A percentile compares a stretch with the other conserved stretches of the same genome.
phyloP scores from a whole-genome alignment of 2,888 invertebrate genomes.

The Tanaodytes sp. region DNA sequence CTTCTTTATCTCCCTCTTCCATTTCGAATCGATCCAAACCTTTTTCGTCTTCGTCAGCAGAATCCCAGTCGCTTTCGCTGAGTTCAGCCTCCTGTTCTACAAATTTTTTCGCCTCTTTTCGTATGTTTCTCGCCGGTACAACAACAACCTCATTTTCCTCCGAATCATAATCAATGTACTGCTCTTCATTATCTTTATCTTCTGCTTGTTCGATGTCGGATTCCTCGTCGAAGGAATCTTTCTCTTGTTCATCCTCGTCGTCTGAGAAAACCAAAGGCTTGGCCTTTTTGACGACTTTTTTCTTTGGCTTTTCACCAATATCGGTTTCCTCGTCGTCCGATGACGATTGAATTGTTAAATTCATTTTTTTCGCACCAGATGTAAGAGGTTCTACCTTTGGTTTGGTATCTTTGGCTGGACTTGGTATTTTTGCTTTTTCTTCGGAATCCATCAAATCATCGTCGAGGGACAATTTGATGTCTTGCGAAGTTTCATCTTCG shows the following conservation, averaged over 20 bases:
- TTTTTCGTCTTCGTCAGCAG: slow-evolving; percentile 90
- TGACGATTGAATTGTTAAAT: slow-evolving; percentile 59
- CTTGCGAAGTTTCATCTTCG: slow-evolving; percentile 66
- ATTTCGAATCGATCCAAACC: slow-evolving; percentile 85
- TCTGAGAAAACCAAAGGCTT: slow-evolving; percentile 66
- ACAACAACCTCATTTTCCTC: slow-evolving; percentile 85
- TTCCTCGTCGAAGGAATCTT: slow-evolving; percentile 57
- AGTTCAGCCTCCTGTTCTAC: slow-evolving; percentile 93
- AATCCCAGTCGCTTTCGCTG: slow-evolving; percentile 92
- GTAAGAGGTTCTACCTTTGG: not conserved
- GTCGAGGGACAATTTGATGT: slow-evolving; percentile 58
- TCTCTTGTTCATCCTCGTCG: slow-evolving; percentile 59
- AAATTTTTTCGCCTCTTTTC: slow-evolving; percentile 80
- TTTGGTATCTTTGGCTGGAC: not conserved
- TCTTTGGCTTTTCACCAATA: slow-evolving; percentile 31
- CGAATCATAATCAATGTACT: slow-evolving; percentile 83
- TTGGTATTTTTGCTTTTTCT: slow-evolving; percentile 52
- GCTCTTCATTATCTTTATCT: slow-evolving; percentile 68
- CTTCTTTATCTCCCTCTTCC: slow-evolving; percentile 89
- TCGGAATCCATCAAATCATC: slow-evolving; percentile 64
- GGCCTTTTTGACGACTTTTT: slow-evolving; percentile 29
- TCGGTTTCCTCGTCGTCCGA: slow-evolving; percentile 71
- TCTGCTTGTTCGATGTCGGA: slow-evolving; percentile 66
- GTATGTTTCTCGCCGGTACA: slow-evolving; percentile 67
- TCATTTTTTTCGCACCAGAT: slow-evolving; percentile 54